phyloP scores from a whole-genome alignment of 2,888 invertebrate species.

The Nemoura dubitans region DNA sequence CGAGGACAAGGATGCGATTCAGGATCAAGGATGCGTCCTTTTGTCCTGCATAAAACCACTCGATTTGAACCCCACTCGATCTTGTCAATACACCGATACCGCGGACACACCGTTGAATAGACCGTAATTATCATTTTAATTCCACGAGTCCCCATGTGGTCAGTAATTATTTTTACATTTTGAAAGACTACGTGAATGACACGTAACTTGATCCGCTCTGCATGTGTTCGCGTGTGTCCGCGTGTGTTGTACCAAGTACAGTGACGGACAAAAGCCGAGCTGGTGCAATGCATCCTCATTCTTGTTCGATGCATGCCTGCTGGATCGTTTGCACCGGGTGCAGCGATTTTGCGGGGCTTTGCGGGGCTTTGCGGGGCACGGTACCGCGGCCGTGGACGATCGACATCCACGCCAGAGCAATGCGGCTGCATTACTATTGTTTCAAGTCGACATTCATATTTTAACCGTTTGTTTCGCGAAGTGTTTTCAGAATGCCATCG shows the following conservation, averaged over 20 bases:
- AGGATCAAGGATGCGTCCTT: background rate
- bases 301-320: background rate
- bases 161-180: background rate
- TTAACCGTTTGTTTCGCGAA: slow-evolving; percentile 3
- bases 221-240: background rate
- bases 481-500: background rate
- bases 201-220: slow-evolving; percentile 13
- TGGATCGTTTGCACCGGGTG: background rate
- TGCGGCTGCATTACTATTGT: background rate
- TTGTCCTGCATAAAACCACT: background rate
- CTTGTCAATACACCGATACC: slow-evolving; percentile 17
- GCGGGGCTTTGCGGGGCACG: background rate
- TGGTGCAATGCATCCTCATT: background rate
- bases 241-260: background rate
- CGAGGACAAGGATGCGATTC: background rate
- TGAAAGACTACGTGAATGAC: slow-evolving; percentile 17
- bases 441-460: background rate
- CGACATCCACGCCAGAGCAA: background rate
- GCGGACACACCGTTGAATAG: background rate
- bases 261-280: background rate
- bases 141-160: background rate
- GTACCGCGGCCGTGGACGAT: background rate
- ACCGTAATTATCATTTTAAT: slow-evolving; percentile 22
- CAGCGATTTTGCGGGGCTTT: background rate
- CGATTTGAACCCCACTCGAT: slow-evolving; percentile 1